phyloP scores from a whole-genome alignment of 2,113 vertebrate species.

The Urocitellus parryii region DNA sequence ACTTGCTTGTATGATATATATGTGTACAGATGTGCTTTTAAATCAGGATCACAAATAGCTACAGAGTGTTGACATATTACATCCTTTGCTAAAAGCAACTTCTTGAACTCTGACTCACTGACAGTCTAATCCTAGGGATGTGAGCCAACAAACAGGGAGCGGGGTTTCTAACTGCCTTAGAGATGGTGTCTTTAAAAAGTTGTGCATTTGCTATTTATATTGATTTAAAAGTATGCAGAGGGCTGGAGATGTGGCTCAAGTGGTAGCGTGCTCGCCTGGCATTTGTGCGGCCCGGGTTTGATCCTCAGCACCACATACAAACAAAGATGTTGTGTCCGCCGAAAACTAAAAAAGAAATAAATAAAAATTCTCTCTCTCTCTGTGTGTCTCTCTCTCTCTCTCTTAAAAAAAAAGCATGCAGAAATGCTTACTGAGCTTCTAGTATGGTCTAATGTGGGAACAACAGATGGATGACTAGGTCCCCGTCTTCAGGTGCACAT shows the following conservation, averaged over 20 bases:
- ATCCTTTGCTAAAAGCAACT: slow-evolving; percentile 24
- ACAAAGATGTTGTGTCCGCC: too few relatives aligned
- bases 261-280: too few relatives aligned
- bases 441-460: background rate
- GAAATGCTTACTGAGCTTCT: background rate
- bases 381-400: too few relatives aligned
- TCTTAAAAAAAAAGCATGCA: background rate
- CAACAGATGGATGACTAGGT: background rate
- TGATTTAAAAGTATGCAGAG: background rate
- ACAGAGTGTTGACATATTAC: background rate
- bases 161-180: slow-evolving; percentile 14
- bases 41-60: slow-evolving; percentile 6
- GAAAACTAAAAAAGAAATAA: too few relatives aligned
- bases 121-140: background rate
- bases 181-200: background rate
- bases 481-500: background rate
- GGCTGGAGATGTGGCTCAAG: too few relatives aligned
- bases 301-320: too few relatives aligned
- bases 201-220: background rate
- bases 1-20: background rate
- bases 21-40: background rate
- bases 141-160: background rate
- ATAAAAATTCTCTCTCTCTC: too few relatives aligned
- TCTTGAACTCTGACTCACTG: slow-evolving; percentile 66
- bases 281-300: too few relatives aligned